Percentiles rank a stretch among this genome's conserved stretches.
Conservation (phyloP, 2,113 vertebrate genomes). For the Lathamus discolor region DNA sequence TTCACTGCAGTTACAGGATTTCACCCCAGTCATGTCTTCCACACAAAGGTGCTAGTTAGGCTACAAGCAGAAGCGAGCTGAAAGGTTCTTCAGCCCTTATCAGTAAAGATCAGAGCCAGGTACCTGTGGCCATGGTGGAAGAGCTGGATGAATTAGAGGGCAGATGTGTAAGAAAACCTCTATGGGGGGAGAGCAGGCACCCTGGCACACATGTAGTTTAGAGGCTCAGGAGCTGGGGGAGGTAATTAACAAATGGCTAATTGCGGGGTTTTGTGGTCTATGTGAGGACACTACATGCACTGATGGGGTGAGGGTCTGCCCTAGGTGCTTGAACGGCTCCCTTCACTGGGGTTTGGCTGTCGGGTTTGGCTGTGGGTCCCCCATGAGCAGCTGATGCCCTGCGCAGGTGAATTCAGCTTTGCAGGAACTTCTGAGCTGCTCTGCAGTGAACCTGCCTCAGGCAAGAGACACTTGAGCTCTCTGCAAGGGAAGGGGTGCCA, state of each 20-base stretch:
- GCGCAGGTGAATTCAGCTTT: background rate
- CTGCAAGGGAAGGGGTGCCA: background rate
- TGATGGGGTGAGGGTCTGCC: background rate
- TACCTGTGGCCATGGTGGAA: background rate
- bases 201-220: background rate
- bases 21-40: conserved; percentile 46
- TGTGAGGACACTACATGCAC: accelerated
- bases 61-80: background rate
- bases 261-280: background rate
- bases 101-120: background rate
- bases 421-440: background rate
- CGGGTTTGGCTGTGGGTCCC: background rate
- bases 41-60: conserved; percentile 37
- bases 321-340: background rate
- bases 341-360: background rate
- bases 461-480: background rate
- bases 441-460: background rate
- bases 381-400: accelerated
- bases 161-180: background rate
- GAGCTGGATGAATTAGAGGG: background rate
- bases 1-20: background rate
- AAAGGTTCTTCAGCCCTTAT: background rate
- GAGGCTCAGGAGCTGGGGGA: background rate
- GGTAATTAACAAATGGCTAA: background rate
- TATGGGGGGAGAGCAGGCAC: background rate